Percentiles rank a stretch among this genome's conserved stretches.
Conservation (phyloP, 2,888 invertebrate species). For the Charanyca ferruginea region DNA sequence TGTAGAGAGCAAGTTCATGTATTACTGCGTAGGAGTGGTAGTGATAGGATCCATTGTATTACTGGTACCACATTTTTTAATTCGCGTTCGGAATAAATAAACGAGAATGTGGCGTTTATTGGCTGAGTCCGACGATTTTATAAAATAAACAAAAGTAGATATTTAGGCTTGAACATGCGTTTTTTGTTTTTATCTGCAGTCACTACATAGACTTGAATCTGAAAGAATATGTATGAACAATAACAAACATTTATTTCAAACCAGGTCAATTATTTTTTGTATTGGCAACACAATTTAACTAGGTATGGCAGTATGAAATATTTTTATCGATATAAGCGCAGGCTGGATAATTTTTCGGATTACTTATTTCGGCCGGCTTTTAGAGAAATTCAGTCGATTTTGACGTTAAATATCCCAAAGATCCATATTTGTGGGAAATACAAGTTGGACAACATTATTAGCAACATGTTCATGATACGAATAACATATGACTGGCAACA, state of each 20-base stretch:
- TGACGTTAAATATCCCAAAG: too few species aligned
- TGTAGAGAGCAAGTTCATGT: constrained; percentile 12
- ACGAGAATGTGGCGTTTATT: constrained; percentile 59
- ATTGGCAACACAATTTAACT: too few species aligned
- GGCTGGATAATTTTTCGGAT: neutral
- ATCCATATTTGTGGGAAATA: neutral
- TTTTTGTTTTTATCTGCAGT: constrained; percentile 39
- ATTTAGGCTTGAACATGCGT: constrained; percentile 23
- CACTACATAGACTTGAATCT: constrained; percentile 1
- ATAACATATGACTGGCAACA: neutral
- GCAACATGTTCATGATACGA: neutral
- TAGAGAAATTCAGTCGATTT: too few species aligned
- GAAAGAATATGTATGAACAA: constrained; percentile 34
- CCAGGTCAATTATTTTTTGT: too few species aligned
- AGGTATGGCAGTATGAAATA: too few species aligned
- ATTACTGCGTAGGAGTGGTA: constrained; percentile 37
- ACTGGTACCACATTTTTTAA: constrained; percentile 53
- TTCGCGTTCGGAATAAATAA: constrained; percentile 55
- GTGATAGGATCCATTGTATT: constrained; percentile 52
- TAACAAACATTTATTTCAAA: too few species aligned
- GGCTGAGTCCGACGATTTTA: constrained; percentile 47
- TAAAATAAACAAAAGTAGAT: constrained; percentile 43
- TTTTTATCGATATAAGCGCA: neutral
- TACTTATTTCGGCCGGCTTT: too few species aligned
- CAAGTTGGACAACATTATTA: neutral